Base-by-base conservation (phyloP, 1,140 invertebrate species). In the Cherax destructor region DNA sequence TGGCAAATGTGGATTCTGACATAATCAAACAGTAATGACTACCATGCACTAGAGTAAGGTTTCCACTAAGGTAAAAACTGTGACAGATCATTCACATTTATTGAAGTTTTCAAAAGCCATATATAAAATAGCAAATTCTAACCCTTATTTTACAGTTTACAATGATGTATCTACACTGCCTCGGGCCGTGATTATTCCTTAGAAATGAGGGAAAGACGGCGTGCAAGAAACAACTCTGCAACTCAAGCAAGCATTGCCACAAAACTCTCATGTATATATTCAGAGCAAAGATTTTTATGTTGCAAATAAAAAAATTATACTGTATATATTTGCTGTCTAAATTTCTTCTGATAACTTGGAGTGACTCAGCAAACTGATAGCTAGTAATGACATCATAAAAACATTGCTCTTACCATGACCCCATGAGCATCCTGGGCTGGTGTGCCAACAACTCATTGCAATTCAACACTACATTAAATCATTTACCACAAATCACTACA, bases 91-190 rank as follows among this genome's bases (percentile, higher is more conserved):
- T 91, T 91, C 89, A 91, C 89, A 91, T 91, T 91, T 91, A 91
- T 91, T 91, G 76, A 91, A 86, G 83, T 91, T 85, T 76, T 80
- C 89, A 91, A 91, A 91, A 91, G 89, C 89, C 89, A 91, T 91
- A 86, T 91, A 91, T 91, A 91, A 91, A 91, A 91, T 91, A 91
- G 89, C 89, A 91, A 91, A 91, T 91, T 91, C 89, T 91, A 91
- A 91, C 30, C 83, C 89, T 86, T 91, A 91, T 61, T 72, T 79
- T 91, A 91, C 89, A 91, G 72, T 84, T 85, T 85, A 77, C 83
- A 91, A 85, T 79, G 76, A 86, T 85, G 52, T 89, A 91, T 91
- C 89, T 85, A 91, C 89, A 85, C 89, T 91, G 89, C 83, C 89
- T 86, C 85, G 89, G 50, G 81, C 89, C 89, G 86, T 85, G 89